phyloP scores from a whole-genome alignment of 2,113 vertebrate genomes.

The Euleptes europaea region DNA sequence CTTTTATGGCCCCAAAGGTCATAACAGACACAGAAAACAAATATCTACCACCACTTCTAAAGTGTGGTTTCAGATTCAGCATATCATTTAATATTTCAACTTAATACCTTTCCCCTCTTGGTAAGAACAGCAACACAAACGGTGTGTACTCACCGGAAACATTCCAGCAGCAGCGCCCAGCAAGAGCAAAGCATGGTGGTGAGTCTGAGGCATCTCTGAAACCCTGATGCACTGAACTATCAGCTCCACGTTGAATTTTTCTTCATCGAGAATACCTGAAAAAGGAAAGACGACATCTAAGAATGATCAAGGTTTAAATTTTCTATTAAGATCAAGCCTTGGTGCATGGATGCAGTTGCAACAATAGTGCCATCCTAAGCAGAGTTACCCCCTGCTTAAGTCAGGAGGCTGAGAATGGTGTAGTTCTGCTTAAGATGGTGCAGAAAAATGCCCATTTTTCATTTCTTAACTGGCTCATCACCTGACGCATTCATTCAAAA shows the following conservation, averaged over 20 bases:
- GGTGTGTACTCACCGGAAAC: constrained; percentile 86
- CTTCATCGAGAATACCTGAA: constrained; percentile 87
- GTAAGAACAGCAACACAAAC: too few relatives aligned
- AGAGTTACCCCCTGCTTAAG: too few relatives aligned
- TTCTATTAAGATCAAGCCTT: background rate
- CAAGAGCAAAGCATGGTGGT: constrained; percentile 93
- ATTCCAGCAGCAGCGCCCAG: constrained; percentile 86
- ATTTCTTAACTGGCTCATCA: background rate
- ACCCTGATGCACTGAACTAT: constrained; percentile 92
- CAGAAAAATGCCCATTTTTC: background rate
- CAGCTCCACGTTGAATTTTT: constrained; percentile 94
- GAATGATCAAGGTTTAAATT: background rate
- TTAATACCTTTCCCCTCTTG: background rate
- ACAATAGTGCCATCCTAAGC: too few relatives aligned
- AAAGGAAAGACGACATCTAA: background rate
- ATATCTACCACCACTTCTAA: background rate
- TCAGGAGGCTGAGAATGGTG: too few relatives aligned
- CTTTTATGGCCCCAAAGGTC: background rate
- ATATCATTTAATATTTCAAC: background rate
- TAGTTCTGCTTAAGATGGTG: too few relatives aligned
- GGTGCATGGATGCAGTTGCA: background rate
- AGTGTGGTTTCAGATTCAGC: background rate
- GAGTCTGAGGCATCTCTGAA: constrained; percentile 92
- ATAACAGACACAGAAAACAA: background rate
- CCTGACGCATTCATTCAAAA: background rate